A percentile compares a stretch with the other conserved stretches of the same genome.
Evolutionary conservation across 1,140 invertebrate genomes (phyloP).

Genomic region (Conus betulinus): DNA sequence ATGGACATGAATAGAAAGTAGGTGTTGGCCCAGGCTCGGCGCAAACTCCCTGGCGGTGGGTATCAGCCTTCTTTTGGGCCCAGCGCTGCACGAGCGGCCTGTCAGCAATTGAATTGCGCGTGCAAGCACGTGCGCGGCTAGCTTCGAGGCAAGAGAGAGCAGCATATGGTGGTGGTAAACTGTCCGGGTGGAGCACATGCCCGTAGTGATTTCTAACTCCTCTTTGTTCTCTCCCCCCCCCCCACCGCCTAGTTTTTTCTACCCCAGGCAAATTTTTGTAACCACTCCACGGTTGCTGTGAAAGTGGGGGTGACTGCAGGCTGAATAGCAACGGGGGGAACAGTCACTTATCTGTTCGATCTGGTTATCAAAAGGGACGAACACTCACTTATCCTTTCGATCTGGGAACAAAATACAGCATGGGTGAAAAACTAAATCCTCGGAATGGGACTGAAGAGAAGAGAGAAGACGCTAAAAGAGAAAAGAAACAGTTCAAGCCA

Average conservation of each 20-base stretch:
- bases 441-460: too few relatives aligned
- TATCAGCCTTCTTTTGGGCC: neutral
- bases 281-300: too few relatives aligned
- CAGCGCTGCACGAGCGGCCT: neutral
- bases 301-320: too few relatives aligned
- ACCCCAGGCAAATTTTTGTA: too few relatives aligned
- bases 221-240: neutral
- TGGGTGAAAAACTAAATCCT: too few relatives aligned
- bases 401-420: too few relatives aligned
- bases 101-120: neutral
- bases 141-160: neutral
- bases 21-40: neutral
- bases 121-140: neutral
- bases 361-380: too few relatives aligned
- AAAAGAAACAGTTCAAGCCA: too few relatives aligned
- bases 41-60: neutral
- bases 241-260: neutral
- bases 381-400: too few relatives aligned
- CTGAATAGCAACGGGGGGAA: too few relatives aligned
- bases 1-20: slow-evolving; percentile 21
- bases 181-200: neutral
- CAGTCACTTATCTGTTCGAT: too few relatives aligned
- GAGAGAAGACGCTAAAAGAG: too few relatives aligned
- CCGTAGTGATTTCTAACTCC: neutral
- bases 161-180: slow-evolving; percentile 6